Evolutionary conservation across 2,888 invertebrate genomes (phyloP).

Genomic region (Drosophila atripex): DNA sequence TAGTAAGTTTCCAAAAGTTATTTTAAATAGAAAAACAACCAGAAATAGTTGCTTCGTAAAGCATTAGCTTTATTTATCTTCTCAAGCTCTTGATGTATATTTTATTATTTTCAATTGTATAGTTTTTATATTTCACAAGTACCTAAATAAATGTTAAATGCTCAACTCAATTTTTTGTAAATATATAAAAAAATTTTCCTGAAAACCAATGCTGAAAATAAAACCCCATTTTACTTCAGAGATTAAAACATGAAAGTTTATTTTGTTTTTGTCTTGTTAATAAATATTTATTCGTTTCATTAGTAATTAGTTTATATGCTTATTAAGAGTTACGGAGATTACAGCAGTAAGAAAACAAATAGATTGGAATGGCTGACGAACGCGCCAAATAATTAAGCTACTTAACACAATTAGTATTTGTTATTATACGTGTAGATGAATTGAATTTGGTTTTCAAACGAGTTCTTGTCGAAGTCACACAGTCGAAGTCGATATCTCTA

Average conservation of each 20-base stretch:
- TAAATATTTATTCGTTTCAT: constrained; percentile 43
- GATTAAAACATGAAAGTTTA: constrained; percentile 33
- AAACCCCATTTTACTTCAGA: constrained; percentile 3
- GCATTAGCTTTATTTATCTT: too few relatives aligned
- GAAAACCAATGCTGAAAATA: not conserved
- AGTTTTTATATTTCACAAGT: too few relatives aligned
- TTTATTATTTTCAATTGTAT: too few relatives aligned
- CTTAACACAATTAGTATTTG: constrained; percentile 62
- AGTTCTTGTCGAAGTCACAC: constrained; percentile 19
- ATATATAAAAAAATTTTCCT: too few relatives aligned
- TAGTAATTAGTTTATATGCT: constrained; percentile 43
- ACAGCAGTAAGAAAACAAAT: constrained; percentile 57
- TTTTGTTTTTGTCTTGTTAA: constrained; percentile 33
- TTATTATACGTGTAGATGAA: constrained; percentile 44
- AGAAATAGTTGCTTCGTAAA: too few relatives aligned
- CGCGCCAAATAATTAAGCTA: constrained; percentile 63
- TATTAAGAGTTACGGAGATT: constrained; percentile 47
- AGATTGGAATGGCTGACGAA: constrained; percentile 55
- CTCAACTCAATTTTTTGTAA: too few relatives aligned
- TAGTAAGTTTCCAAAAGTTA: too few relatives aligned
- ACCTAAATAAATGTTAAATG: too few relatives aligned
- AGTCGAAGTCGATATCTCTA: constrained; percentile 42
- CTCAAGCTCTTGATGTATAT: too few relatives aligned
- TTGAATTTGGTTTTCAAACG: constrained; percentile 39
- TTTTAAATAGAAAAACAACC: too few relatives aligned